These are phyloP conservation scores for Tetragonula carbonaria DNA, from an alignment of 2,888 invertebrate species.

Conservation along the genomic window DNA sequence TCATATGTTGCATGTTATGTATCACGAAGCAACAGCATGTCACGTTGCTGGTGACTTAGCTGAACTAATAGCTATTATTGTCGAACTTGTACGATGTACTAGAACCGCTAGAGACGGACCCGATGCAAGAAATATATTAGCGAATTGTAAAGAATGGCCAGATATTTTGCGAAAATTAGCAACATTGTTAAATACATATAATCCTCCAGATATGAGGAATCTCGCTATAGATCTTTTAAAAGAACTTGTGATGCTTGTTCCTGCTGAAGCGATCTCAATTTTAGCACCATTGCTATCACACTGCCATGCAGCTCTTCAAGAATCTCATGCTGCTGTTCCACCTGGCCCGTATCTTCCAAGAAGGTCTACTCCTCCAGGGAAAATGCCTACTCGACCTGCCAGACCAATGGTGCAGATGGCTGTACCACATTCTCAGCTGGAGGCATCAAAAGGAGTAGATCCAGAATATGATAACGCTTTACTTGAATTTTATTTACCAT, in stretches of 20 bases:
- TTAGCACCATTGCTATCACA: conserved; percentile 94
- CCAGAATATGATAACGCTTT: conserved; percentile 91
- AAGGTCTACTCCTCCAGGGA: conserved; percentile 87
- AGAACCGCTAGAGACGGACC: conserved; percentile 88
- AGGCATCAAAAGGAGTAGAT: conserved; percentile 90
- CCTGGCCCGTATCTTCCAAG: conserved; percentile 92
- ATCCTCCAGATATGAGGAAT: conserved; percentile 92
- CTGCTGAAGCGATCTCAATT: conserved; percentile 91
- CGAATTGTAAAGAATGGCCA: conserved; percentile 93
- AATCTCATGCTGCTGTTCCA: conserved; percentile 89
- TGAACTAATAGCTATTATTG: conserved; percentile 92
- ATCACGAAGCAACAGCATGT: conserved; percentile 96
- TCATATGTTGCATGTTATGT: conserved; percentile 96
- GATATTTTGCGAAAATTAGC: conserved; percentile 94
- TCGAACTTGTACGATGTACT: conserved; percentile 89
- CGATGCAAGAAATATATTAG: conserved; percentile 88
- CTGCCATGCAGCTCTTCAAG: conserved; percentile 92
- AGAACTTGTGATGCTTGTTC: conserved; percentile 91
- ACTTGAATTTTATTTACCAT: conserved; percentile 92
- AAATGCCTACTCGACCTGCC: conserved; percentile 89
- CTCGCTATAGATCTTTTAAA: conserved; percentile 91
- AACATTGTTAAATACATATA: conserved; percentile 94
- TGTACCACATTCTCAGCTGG: conserved; percentile 90
- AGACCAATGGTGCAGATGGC: conserved; percentile 94
- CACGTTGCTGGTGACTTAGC: conserved; percentile 93